Evolutionary conservation across 2,797 vertebrate species (phyloP).

Genomic region (Fistularia tabacaria): DNA sequence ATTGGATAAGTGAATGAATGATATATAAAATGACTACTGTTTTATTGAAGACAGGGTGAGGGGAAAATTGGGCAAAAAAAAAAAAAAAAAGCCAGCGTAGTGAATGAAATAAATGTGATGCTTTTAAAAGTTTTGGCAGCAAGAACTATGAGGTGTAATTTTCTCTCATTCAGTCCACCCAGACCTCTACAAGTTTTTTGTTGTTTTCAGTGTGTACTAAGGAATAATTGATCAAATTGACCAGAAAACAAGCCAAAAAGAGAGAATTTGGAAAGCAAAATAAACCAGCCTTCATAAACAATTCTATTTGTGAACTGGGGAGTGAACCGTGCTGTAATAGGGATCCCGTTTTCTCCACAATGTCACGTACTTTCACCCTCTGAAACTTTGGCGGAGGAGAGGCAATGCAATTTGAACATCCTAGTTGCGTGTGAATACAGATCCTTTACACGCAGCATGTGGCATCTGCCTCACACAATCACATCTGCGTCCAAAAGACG

Average conservation of each 20-base stretch:
- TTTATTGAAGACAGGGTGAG: slow-evolving; percentile 62
- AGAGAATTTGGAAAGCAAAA: slow-evolving; percentile 29
- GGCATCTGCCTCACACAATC: slow-evolving; percentile 60
- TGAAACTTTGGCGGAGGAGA: slow-evolving; percentile 38
- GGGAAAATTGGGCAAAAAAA: slow-evolving; percentile 21
- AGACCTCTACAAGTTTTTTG: slow-evolving; percentile 31
- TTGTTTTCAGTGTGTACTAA: slow-evolving; percentile 11
- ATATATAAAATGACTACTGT: slow-evolving; percentile 63
- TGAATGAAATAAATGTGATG: slow-evolving; percentile 57
- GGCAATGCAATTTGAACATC: slow-evolving; percentile 62
- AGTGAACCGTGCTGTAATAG: slow-evolving; percentile 30
- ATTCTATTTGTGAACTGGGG: slow-evolving; percentile 30
- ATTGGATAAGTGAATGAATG: slow-evolving; percentile 67
- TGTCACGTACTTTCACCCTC: slow-evolving; percentile 43
- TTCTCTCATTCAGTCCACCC: slow-evolving; percentile 57
- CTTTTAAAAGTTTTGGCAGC: slow-evolving; percentile 63
- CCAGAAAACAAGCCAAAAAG: slow-evolving; percentile 45
- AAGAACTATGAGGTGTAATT: slow-evolving; percentile 53
- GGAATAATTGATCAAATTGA: slow-evolving; percentile 44
- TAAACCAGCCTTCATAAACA: slow-evolving; percentile 21
- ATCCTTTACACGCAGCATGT: slow-evolving; percentile 66
- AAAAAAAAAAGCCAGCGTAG: slow-evolving; percentile 36
- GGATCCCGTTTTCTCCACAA: slow-evolving; percentile 22
- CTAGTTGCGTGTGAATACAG: slow-evolving; percentile 63
- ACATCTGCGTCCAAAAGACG: slow-evolving; percentile 54